phyloP scores from a whole-genome alignment of 1,140 invertebrate genomes.

The Condylostylus longicornis region DNA sequence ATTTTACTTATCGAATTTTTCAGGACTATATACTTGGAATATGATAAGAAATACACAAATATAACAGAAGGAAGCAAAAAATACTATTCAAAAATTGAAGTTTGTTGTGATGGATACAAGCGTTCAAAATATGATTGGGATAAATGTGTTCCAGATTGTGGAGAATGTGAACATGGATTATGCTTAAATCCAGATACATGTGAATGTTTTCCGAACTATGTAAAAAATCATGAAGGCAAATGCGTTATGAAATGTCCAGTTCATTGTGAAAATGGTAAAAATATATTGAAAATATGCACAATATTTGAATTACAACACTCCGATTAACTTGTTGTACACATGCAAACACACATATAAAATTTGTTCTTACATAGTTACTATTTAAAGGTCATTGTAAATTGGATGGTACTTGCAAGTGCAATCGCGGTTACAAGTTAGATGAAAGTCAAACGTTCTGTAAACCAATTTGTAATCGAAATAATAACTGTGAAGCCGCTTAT shows the following conservation, averaged over 20 bases:
- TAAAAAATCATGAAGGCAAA: conserved; percentile 31
- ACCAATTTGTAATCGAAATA: too few relatives aligned
- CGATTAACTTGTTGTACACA: too few relatives aligned
- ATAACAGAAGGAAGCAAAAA: too few relatives aligned
- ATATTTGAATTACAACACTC: too few relatives aligned
- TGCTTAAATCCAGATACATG: conserved; percentile 44
- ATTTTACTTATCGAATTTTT: too few relatives aligned
- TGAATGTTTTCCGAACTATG: conserved; percentile 42
- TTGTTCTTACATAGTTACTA: too few relatives aligned
- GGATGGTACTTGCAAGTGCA: conserved; percentile 40
- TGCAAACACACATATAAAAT: too few relatives aligned
- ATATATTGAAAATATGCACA: too few relatives aligned
- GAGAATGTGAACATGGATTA: conserved; percentile 38
- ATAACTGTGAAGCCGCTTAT: too few relatives aligned
- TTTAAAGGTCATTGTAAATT: conserved; percentile 21
- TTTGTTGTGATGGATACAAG: conserved; percentile 45
- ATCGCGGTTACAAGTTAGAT: conserved; percentile 43
- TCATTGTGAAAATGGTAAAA: conserved; percentile 33
- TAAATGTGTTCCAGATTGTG: conserved; percentile 41
- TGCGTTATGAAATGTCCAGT: conserved; percentile 27
- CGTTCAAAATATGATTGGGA: conserved; percentile 39
- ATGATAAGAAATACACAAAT: too few relatives aligned
- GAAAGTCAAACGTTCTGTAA: conserved; percentile 34
- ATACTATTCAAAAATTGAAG: too few relatives aligned
- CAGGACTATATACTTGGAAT: too few relatives aligned